Base-by-base conservation (phyloP, 2,888 invertebrate genomes). In the Aromia moschata region DNA sequence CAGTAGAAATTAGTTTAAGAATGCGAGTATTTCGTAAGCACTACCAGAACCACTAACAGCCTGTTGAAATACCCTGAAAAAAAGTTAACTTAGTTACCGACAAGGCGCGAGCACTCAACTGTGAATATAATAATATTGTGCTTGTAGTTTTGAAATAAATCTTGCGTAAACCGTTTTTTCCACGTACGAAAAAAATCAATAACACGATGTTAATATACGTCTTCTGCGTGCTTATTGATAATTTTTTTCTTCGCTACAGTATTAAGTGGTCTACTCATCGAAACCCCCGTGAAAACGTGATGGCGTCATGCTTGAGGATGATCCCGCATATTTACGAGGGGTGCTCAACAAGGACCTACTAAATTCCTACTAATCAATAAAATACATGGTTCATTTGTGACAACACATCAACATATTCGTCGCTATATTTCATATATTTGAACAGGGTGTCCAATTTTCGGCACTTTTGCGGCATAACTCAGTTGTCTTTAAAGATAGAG, bases 61-160 rank as follows among this genome's bases (percentile, higher is more conserved):
- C 3, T 17, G 33, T 46, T 46, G 16, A 46, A 46, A 46, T 46
- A 46, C 31, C 31, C 31, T 46, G 33, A 31, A 31, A 11, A 46
- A 46, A 36, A 31, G 31, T 33, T 36, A 17, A 12, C 46, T 46
- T 33, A n/a, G 33, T 46, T 31, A 36, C 16, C 46, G 46, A 46
- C 31, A 17, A 46, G 17, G 46, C 46, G 46, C 31, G 46, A 17
- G 33, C 31, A 36, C 1, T 36, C 33, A 36, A 11, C 31, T 46
- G 36, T 36, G 16, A 46, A 46, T 11, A 46, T 46, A 36, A 46
- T 41, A 45, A 15, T 11, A 25, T 17, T 2, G 11, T 33, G 11
- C 11, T 16, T 31, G 46, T 46, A n/a, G 46, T 17, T 33, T 46
- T 17, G 46, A 46, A 17, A 46, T 36, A 46, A 46, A 31, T 36